These are phyloP conservation scores for Emydoidea blandingii DNA, from an alignment of 2,797 vertebrate species.

Conservation along the genomic window DNA sequence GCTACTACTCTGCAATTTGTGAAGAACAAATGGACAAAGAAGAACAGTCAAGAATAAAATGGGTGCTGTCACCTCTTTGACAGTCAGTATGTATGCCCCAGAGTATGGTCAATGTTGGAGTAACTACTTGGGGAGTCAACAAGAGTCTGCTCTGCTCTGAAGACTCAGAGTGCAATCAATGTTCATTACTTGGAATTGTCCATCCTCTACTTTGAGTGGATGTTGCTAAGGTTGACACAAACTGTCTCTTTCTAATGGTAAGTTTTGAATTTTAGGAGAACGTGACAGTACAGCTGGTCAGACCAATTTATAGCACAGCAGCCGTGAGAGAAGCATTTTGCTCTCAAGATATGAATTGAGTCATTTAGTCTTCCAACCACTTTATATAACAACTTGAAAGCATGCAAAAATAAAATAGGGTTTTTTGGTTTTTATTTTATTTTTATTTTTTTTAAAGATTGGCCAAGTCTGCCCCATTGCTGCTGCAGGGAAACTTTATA, in stretches of 20 bases:
- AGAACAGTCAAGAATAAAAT: not conserved
- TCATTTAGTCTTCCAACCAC: conserved; percentile 25
- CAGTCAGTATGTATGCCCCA: not conserved
- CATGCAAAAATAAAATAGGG: conserved; percentile 9
- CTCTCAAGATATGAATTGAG: conserved; percentile 39
- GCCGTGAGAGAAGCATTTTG: not conserved
- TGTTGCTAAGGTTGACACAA: conserved; percentile 18
- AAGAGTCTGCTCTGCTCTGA: not conserved
- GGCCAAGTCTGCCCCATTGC: not conserved
- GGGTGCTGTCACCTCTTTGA: not conserved
- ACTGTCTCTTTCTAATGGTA: not conserved
- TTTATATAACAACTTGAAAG: conserved; percentile 19
- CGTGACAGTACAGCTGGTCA: not conserved
- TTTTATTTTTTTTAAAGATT: not conserved
- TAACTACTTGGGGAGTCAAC: not conserved
- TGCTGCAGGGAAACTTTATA: not conserved
- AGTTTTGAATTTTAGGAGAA: conserved; percentile 8
- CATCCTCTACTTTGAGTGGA: not conserved
- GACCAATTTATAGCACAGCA: conserved; percentile 15
- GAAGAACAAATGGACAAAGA: not conserved
- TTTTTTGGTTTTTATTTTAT: not conserved
- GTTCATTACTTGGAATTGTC: not conserved
- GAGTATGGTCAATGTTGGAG: accelerated
- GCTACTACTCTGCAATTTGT: not conserved
- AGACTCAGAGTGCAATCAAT: not conserved